A percentile compares a stretch with the other conserved stretches of the same genome.
phyloP scores from a whole-genome alignment of 2,888 invertebrate genomes.

The Temnothorax unifasciatus region DNA sequence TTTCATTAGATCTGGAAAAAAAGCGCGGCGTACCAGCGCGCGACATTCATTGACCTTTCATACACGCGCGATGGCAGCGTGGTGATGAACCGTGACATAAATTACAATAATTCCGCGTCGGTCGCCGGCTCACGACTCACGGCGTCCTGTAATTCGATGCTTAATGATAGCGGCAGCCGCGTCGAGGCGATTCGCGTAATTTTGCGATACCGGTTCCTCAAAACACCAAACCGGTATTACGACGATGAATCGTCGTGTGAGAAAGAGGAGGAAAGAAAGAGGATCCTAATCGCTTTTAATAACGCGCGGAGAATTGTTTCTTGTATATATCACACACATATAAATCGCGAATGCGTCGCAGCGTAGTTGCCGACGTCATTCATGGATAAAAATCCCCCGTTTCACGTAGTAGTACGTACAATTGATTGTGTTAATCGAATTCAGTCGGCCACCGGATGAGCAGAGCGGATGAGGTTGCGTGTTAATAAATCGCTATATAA shows the following conservation, averaged over 20 bases:
- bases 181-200: slow-evolving; percentile 25
- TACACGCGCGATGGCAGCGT: not conserved
- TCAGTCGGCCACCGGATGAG: not conserved
- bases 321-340: not conserved
- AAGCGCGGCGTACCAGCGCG: not conserved
- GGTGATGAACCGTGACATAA: slow-evolving; percentile 45
- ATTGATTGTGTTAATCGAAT: slow-evolving; percentile 17
- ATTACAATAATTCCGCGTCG: slow-evolving; percentile 45
- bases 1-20: not conserved
- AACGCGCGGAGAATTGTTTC: not conserved
- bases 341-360: not conserved
- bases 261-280: not conserved
- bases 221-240: slow-evolving; percentile 39
- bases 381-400: not conserved
- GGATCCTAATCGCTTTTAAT: not conserved
- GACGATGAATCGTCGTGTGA: not conserved
- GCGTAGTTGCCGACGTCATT: not conserved
- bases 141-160: slow-evolving; percentile 43
- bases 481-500: slow-evolving; percentile 43
- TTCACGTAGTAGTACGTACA: not conserved
- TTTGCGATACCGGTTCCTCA: slow-evolving; percentile 32
- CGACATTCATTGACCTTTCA: slow-evolving; percentile 47
- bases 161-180: slow-evolving; percentile 37
- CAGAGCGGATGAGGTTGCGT: not conserved
- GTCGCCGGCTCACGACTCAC: slow-evolving; percentile 1